Conservation (phyloP, 2,888 invertebrate species). For the Colostygia pectinataria region DNA sequence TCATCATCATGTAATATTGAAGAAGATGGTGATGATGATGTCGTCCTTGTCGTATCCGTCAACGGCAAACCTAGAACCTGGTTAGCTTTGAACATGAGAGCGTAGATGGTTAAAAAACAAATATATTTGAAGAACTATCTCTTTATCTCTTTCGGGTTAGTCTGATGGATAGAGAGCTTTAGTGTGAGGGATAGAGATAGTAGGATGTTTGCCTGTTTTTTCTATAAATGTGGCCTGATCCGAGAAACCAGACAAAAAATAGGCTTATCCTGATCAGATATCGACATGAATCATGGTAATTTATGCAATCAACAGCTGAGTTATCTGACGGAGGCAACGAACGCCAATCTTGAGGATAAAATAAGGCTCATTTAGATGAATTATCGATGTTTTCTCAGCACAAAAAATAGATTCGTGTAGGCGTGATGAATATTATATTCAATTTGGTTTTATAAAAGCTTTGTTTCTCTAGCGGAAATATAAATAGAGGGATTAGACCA, state of each 20-base stretch:
- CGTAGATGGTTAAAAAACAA: too few species aligned
- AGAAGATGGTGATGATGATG: too few species aligned
- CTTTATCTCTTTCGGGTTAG: too few species aligned
- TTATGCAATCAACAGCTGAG: conserved; percentile 33
- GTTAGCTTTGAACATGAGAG: too few species aligned
- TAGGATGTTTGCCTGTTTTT: neutral
- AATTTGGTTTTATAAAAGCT: neutral
- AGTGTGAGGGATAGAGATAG: too few species aligned
- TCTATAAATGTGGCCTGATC: neutral
- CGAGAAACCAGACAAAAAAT: conserved; percentile 25
- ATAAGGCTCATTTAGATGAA: conserved; percentile 12
- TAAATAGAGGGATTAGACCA: too few species aligned
- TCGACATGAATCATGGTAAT: conserved; percentile 43
- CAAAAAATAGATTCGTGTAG: conserved; percentile 1
- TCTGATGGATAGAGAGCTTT: too few species aligned
- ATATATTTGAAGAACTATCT: too few species aligned
- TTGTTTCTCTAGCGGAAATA: too few species aligned
- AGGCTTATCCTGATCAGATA: conserved; percentile 35
- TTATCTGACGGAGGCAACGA: conserved; percentile 16
- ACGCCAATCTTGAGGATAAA: conserved; percentile 21
- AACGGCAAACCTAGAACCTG: too few species aligned
- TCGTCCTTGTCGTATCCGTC: too few species aligned
- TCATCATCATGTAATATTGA: too few species aligned
- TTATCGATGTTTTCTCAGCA: conserved; percentile 13
- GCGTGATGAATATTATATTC: neutral